Evolutionary conservation across 2,113 vertebrate genomes (phyloP).

Genomic region (Calyptomena viridis): DNA sequence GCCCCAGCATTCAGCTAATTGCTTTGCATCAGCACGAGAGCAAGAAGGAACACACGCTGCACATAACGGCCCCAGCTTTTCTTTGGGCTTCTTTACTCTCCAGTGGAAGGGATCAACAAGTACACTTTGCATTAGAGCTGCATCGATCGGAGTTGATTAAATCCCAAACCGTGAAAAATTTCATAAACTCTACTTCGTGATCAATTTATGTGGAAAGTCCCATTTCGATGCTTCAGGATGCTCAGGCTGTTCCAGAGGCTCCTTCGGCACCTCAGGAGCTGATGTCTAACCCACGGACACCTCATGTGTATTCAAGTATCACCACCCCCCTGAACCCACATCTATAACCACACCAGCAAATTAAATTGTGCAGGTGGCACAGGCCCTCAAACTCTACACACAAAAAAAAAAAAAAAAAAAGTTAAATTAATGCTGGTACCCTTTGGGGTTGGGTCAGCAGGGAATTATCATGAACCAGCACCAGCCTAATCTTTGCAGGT

Average conservation of each 20-base stretch:
- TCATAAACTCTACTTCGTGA: slow-evolving; percentile 32
- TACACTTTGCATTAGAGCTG: slow-evolving; percentile 43
- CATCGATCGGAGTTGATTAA: slow-evolving; percentile 56
- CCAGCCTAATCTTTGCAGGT: not conserved
- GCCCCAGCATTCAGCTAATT: slow-evolving; percentile 52
- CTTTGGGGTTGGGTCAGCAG: not conserved
- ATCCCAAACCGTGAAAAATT: slow-evolving; percentile 39
- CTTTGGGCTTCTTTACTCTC: slow-evolving; percentile 5
- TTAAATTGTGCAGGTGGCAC: not conserved
- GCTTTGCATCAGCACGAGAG: slow-evolving; percentile 46
- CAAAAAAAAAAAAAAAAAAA: not conserved
- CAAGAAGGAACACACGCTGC: not conserved
- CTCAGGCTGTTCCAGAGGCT: not conserved
- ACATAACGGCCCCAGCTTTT: accelerated
- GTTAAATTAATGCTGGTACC: not conserved
- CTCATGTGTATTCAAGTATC: accelerated
- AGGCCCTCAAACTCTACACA: not conserved
- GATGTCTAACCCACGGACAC: not conserved
- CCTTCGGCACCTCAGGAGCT: not conserved
- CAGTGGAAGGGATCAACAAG: slow-evolving; percentile 22
- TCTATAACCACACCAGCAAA: not conserved
- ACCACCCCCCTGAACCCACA: not conserved
- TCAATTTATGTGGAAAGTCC: slow-evolving; percentile 12
- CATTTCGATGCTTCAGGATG: not conserved
- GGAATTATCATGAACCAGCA: not conserved